Conservation (phyloP, 2,888 invertebrate genomes). For the Tipula helvola region DNA sequence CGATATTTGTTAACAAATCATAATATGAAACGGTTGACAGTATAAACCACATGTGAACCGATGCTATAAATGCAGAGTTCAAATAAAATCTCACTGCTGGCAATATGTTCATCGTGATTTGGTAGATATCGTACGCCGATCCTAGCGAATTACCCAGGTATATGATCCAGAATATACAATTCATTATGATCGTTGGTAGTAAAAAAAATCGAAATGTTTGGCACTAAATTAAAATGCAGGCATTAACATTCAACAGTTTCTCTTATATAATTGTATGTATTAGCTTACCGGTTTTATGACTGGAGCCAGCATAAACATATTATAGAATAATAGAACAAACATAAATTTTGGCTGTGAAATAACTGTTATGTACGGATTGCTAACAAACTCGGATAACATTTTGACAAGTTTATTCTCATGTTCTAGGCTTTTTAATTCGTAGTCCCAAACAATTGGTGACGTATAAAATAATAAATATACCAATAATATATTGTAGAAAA, state of each 20-base stretch:
- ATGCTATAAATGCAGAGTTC: background rate
- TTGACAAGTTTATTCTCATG: background rate
- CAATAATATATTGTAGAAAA: background rate
- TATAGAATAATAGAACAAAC: background rate
- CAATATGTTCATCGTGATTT: background rate
- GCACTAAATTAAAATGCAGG: background rate
- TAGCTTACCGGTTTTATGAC: conserved; percentile 4
- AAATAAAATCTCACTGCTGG: background rate
- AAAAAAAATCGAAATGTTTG: background rate
- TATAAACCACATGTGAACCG: background rate
- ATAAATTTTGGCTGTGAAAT: background rate
- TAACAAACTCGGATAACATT: background rate
- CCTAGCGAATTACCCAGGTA: background rate
- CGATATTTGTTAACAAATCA: background rate
- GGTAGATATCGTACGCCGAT: background rate
- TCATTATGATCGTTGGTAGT: background rate
- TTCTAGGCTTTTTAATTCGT: background rate
- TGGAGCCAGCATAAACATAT: background rate
- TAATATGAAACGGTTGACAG: background rate
- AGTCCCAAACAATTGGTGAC: background rate
- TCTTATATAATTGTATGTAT: background rate
- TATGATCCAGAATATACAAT: background rate
- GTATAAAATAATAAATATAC: background rate
- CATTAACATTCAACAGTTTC: background rate
- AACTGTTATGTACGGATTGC: background rate